phyloP scores from a whole-genome alignment of 2,888 invertebrate species.

The Hyles lineata region DNA sequence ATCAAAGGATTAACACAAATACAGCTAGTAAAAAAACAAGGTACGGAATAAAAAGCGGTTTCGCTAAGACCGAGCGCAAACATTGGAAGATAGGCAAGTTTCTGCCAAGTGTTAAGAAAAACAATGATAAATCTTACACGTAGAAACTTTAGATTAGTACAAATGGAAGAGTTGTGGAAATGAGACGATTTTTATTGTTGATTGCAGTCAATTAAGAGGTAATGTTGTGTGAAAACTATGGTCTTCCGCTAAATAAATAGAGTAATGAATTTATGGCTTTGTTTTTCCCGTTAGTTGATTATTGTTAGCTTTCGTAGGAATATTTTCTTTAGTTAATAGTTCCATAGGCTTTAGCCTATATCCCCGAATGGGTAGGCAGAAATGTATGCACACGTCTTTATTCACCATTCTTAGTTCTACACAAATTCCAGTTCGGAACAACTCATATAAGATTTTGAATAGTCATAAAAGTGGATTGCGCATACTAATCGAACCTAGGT shows the following conservation, averaged over 20 bases:
- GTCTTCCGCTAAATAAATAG: constrained; percentile 10
- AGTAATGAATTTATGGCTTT: background rate
- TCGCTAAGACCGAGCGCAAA: constrained; percentile 73
- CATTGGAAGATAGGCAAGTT: constrained; percentile 75
- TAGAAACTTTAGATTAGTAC: constrained; percentile 63
- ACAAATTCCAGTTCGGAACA: too few relatives aligned
- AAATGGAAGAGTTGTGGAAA: constrained; percentile 37
- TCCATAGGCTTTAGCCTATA: too few relatives aligned
- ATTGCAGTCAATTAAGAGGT: constrained; percentile 61
- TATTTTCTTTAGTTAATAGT: too few relatives aligned
- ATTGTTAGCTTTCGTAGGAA: background rate
- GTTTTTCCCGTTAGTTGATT: constrained; percentile 30
- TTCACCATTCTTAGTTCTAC: too few relatives aligned
- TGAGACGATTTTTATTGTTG: constrained; percentile 48
- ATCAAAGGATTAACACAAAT: constrained; percentile 29
- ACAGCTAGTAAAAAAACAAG: constrained; percentile 39
- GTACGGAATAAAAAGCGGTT: constrained; percentile 54
- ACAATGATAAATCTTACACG: constrained; percentile 77
- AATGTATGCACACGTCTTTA: too few relatives aligned
- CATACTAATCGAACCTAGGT: too few relatives aligned
- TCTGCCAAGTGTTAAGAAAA: constrained; percentile 65
- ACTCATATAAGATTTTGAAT: too few relatives aligned
- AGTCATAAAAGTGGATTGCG: too few relatives aligned
- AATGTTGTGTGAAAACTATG: constrained; percentile 48
- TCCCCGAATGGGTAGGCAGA: too few relatives aligned